Conservation (phyloP, 2,888 invertebrate species). For the Punctoribates punctum region DNA sequence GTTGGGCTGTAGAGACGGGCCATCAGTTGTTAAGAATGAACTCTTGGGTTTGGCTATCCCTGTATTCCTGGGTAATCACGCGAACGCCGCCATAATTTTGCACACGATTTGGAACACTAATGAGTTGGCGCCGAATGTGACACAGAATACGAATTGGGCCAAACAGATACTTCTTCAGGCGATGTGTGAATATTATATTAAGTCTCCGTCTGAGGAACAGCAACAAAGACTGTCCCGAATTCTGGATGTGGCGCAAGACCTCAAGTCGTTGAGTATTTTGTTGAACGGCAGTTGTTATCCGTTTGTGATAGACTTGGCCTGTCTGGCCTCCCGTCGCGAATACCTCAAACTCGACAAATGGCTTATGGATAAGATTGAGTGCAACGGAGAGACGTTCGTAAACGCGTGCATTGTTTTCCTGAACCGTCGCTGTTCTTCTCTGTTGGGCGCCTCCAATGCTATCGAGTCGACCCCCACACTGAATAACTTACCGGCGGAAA, state of each 20-base stretch:
- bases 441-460: constrained; percentile 72
- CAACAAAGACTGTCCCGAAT: constrained; percentile 85
- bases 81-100: constrained; percentile 91
- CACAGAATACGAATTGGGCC: constrained; percentile 37
- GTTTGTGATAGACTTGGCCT: constrained; percentile 97
- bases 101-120: constrained; percentile 78
- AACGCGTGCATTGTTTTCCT: constrained; percentile 55
- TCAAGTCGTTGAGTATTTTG: constrained; percentile 77
- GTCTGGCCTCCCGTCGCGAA: constrained; percentile 91
- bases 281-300: constrained; percentile 84
- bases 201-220: constrained; percentile 69
- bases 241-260: constrained; percentile 91
- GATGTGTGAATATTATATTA: constrained; percentile 95
- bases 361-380: constrained; percentile 92
- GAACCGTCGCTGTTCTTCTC: constrained; percentile 77
- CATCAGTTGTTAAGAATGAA: constrained; percentile 62
- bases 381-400: constrained; percentile 68
- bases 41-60: constrained; percentile 81
- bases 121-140: constrained; percentile 7
- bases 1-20: constrained; percentile 37
- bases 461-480: constrained; percentile 55
- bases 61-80: constrained; percentile 89
- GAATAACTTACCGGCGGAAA: constrained; percentile 81
- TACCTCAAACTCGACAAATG: constrained; percentile 98
- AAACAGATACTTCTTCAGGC: constrained; percentile 70